phyloP scores from a whole-genome alignment of 92 coral and sea anemone species.

The Chrysogorgia sp. region DNA sequence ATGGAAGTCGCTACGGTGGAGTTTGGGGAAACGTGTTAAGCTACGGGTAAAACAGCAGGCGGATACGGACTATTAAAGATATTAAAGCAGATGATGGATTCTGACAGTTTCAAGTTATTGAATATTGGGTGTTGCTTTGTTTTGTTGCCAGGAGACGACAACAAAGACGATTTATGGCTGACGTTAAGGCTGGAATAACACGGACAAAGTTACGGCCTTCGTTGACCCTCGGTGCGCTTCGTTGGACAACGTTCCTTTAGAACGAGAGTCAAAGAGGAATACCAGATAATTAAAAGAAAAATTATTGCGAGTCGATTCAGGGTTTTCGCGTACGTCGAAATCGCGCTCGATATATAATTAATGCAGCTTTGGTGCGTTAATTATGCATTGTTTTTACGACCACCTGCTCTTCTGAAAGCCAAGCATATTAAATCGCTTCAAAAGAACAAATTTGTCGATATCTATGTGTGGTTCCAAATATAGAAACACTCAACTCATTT shows the following conservation, averaged over 20 bases:
- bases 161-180: slow-evolving; percentile 26
- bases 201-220: slow-evolving; percentile 4
- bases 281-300: background rate
- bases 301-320: background rate
- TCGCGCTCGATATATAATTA: background rate
- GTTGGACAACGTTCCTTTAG: background rate
- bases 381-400: slow-evolving; percentile 12
- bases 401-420: slow-evolving; percentile 35
- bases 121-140: slow-evolving; percentile 47
- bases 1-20: background rate
- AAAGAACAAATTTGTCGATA: slow-evolving; percentile 31
- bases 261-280: background rate
- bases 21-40: background rate
- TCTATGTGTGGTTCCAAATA: slow-evolving; percentile 35
- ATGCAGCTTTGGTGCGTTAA: slow-evolving; percentile 18
- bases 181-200: slow-evolving; percentile 31
- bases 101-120: slow-evolving; percentile 38
- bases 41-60: slow-evolving; percentile 1
- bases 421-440: slow-evolving; percentile 42
- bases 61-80: slow-evolving; percentile 31
- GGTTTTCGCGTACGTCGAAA: background rate
- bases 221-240: slow-evolving; percentile 13
- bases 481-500: slow-evolving; percentile 9
- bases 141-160: slow-evolving; percentile 38
- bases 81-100: slow-evolving; percentile 35